phyloP scores from a whole-genome alignment of 2,113 vertebrate genomes.

The Bubo bubo region DNA sequence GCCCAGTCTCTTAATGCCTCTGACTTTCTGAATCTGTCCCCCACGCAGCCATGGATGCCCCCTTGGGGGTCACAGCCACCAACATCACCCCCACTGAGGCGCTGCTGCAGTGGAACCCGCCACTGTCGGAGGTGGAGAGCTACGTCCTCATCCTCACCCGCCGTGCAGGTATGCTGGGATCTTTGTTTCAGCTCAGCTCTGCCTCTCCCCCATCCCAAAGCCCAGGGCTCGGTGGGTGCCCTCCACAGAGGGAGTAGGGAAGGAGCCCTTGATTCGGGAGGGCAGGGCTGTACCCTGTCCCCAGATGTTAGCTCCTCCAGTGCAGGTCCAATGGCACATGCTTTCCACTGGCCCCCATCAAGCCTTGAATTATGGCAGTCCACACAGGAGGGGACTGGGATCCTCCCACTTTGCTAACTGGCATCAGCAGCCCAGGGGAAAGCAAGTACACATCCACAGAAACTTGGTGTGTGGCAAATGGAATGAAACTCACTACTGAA shows the following conservation, averaged over 20 bases:
- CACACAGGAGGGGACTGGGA: not conserved
- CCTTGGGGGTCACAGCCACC: conserved; percentile 82
- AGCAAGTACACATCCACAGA: not conserved
- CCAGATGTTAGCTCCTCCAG: not conserved
- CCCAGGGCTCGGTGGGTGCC: rapidly evolving
- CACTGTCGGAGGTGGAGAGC: conserved; percentile 86
- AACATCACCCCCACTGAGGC: conserved; percentile 90
- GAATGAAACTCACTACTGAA: not conserved
- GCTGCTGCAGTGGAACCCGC: conserved; percentile 88
- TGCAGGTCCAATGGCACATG: not conserved
- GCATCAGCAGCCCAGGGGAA: not conserved
- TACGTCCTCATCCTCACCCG: conserved; percentile 87
- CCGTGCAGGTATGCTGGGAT: conserved; percentile 74
- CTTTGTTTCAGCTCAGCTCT: not conserved
- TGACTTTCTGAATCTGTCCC: not conserved
- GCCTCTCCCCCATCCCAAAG: not conserved
- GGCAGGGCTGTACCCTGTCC: not conserved
- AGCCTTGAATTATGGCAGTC: not conserved
- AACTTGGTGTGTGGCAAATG: not conserved
- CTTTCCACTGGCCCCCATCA: not conserved
- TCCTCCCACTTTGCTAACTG: not conserved
- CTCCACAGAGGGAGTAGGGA: not conserved
- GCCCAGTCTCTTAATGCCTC: not conserved
- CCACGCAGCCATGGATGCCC: conserved; percentile 90
- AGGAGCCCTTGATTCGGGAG: not conserved